Evolutionary conservation across 23 tunicate genomes (phyloP), one percentile per base, ranked within the genome.

Genomic region (Diplosoma virens): DNA sequence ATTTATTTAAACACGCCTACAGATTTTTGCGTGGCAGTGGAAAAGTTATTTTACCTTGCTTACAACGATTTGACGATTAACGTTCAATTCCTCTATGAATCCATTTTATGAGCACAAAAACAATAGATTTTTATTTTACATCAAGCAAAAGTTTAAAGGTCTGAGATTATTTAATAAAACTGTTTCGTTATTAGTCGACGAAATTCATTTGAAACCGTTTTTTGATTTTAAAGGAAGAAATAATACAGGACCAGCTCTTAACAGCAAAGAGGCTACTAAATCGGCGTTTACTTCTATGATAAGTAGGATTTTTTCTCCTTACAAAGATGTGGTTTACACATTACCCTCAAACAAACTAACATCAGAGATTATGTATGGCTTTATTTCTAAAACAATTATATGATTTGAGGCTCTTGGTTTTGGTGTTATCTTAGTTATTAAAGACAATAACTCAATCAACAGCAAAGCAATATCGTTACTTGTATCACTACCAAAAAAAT

Each of bases 391-490:
- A 63, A 63, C 36, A 4, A 30, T 63, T 4, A 25, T 28, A 25
- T 7, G 70, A 3, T n/a, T 63, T 63, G 33, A 63, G 20, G 20
- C 33, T 6, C 27, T 28, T 25, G 70, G 70, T n/a, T 63, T 63
- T 28, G 27, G 36, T 63, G 70, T 63, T 26, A 63, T 63, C 5
- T 63, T 11, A 25, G 70, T 63, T 26, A 25, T 63, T 25, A 63
- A 34, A 25, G 70, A 63, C 20, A 63, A 63, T 36, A 63, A 63
- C 35, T 26, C 70, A 34, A 63, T 63, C 20, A 63, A 63, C 35
- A 14, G 70, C 6, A 63, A 63, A 30, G 70, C 70, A 34, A 63
- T 63, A 36, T 63, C 70, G 5, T 63, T 63, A 26, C 29, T 63
- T 63, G 6, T n/a, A 6, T 63, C 70, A 6, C 70, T n/a, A 3